Base-by-base conservation (phyloP, 2,797 vertebrate genomes). In the Champsocephalus gunnari region DNA sequence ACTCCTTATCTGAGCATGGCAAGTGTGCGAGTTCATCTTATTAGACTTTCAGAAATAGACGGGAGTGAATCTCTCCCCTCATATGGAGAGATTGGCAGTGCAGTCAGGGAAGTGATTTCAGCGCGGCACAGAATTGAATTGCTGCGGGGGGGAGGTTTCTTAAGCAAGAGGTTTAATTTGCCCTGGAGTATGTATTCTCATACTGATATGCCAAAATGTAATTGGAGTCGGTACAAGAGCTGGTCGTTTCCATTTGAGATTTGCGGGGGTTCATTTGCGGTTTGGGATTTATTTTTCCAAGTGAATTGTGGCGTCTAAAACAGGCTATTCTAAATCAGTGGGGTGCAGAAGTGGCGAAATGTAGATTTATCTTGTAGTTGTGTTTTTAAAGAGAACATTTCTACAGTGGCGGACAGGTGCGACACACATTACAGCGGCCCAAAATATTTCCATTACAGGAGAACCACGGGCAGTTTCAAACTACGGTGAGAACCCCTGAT, bases 121-220 rank as follows among this genome's bases (percentile, higher is more conserved):
- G 83, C 77, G 57, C 86, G 73, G 84, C 80, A 79, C 82, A 84
- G 91, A 92, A 92, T 83, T 86, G 89, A 94, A 92, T 91, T 87
- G 92, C 92, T 92, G 62, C 81, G 80, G 84, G 7, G 7, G 34
- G 81, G 84, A 51, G 79, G 81, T 81, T 89, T 89, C 86, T 91
- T 91, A 89, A 91, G 90, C 89, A 88, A 84, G 80, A 86, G 90
- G 72, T 95, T 95, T 95, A 94, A 95, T 95, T 95, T 94, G 91
- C 91, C 92, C 87, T 86, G 77, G 88, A 90, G 88, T 93, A 76
- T 88, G 92, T 92, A 91, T 92, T 92, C 93, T 94, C 89, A 88
- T 80, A 86, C 88, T 83, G 92, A 94, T 93, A 92, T 86, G 89
- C 91, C 87, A 87, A 91, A 93, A 93, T 92, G 93, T 95, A 93